Percentiles rank a stretch among this genome's conserved stretches.
Conservation (phyloP, 2,113 vertebrate genomes). For the Spheniscus mendiculus region DNA sequence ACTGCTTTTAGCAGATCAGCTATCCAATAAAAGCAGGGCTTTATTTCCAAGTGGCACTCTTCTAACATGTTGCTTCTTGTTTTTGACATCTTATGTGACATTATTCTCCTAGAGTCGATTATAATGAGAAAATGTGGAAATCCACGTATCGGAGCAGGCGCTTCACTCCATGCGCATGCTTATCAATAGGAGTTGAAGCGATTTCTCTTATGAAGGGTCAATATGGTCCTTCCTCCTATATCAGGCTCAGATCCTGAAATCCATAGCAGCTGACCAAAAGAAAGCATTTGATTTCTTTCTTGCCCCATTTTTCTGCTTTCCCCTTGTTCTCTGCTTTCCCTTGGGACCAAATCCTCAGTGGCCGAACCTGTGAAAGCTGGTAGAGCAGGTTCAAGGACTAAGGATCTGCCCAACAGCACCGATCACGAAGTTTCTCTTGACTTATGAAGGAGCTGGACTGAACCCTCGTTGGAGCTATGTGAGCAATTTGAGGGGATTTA, state of each 20-base stretch:
- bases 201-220: neutral
- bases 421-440: neutral
- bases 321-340: neutral
- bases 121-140: neutral
- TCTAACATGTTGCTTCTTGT: constrained; percentile 55
- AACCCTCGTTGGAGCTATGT: neutral
- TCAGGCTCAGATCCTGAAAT: neutral
- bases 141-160: neutral
- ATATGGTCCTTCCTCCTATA: neutral
- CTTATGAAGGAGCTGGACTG: neutral
- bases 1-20: constrained; percentile 74
- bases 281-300: neutral
- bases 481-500: neutral
- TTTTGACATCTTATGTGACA: constrained; percentile 62
- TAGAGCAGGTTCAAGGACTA: neutral
- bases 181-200: neutral
- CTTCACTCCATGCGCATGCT: neutral
- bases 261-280: neutral
- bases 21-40: constrained; percentile 67
- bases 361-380: neutral
- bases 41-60: constrained; percentile 69
- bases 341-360: neutral
- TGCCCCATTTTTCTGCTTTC: neutral
- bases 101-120: constrained; percentile 3
- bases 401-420: neutral